phyloP scores from a whole-genome alignment of 1,140 invertebrate species.

The Triops longicaudatus region DNA sequence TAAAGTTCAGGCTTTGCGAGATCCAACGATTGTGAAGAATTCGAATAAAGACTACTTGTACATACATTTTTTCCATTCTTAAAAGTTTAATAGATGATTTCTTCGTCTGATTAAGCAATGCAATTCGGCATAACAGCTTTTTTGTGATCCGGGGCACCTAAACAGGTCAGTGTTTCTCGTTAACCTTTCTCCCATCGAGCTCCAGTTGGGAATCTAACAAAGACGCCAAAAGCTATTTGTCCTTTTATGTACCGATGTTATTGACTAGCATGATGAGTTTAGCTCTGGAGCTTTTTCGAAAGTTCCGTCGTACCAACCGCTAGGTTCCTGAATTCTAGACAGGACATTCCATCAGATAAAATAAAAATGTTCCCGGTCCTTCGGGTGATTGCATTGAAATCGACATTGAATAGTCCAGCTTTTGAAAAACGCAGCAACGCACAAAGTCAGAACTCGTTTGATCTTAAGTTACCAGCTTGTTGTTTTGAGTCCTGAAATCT shows the following conservation, averaged over 20 bases:
- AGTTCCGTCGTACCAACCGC: background rate
- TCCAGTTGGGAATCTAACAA: background rate
- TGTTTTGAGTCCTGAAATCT: background rate
- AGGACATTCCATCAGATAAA: background rate
- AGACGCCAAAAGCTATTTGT: slow-evolving; percentile 15
- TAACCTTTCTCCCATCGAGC: slow-evolving; percentile 8
- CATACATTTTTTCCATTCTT: background rate
- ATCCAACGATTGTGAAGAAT: background rate
- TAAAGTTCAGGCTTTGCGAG: background rate
- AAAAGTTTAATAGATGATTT: background rate
- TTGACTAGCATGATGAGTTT: slow-evolving; percentile 6
- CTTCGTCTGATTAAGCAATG: background rate
- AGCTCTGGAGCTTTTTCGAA: background rate
- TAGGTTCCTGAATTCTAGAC: background rate
- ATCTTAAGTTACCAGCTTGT: background rate
- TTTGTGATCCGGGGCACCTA: background rate
- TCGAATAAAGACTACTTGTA: background rate
- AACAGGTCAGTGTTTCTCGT: slow-evolving; percentile 10
- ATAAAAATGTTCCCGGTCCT: background rate
- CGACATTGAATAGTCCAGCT: background rate
- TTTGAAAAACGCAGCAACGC: background rate
- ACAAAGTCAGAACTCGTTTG: background rate
- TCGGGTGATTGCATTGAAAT: background rate
- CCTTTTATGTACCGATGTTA: slow-evolving; percentile 1
- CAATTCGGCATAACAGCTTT: background rate